Evolutionary conservation across 2,113 vertebrate species (phyloP).

Genomic region (Hippocampus comes): DNA sequence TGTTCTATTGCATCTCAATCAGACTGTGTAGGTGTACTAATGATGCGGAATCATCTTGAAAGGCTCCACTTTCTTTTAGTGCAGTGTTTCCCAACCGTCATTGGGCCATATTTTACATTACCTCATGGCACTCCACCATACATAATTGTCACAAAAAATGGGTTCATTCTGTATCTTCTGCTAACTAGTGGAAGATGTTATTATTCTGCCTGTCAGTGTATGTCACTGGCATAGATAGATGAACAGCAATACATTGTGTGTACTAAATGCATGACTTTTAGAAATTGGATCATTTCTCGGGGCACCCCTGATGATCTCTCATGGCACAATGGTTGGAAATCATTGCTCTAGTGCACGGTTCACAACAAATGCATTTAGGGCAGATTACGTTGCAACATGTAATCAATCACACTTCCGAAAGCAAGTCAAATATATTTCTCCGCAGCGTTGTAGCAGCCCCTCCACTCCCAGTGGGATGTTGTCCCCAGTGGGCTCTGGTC

Average conservation of each 20-base stretch:
- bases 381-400: neutral
- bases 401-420: neutral
- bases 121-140: no score
- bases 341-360: neutral
- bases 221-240: no score
- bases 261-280: neutral
- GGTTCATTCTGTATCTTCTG: no score
- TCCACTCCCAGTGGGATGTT: slow-evolving; percentile 86
- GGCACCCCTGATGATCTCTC: neutral
- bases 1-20: no score
- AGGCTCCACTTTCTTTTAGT: no score
- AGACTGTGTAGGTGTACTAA: no score
- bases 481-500: slow-evolving; percentile 74
- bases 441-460: slow-evolving; percentile 86
- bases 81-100: no score
- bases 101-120: no score
- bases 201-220: no score
- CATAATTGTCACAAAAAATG: no score
- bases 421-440: slow-evolving; percentile 4
- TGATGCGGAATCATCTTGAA: no score
- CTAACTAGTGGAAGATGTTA: no score
- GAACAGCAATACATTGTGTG: neutral
- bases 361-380: neutral
- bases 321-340: neutral
- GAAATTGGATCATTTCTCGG: neutral